A percentile compares a stretch with the other conserved stretches of the same genome.
Evolutionary conservation across 2,113 vertebrate species (phyloP).

Genomic region (Antechinus flavipes): DNA sequence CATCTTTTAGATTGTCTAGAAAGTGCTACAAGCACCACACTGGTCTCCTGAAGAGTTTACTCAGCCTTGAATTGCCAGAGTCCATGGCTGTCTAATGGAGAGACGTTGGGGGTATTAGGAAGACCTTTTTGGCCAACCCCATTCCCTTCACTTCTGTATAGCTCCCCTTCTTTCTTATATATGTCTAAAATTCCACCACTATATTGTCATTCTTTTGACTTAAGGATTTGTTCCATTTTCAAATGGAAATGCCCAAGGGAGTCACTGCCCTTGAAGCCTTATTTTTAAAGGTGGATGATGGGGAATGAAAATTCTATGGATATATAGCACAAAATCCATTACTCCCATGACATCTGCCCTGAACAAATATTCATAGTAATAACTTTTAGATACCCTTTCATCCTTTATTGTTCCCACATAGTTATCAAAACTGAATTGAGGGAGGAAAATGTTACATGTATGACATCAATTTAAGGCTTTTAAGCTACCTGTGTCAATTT

Average conservation of each 20-base stretch:
- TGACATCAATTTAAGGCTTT: background rate
- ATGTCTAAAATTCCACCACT: background rate
- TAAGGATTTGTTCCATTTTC: background rate
- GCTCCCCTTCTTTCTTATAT: background rate
- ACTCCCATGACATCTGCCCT: background rate
- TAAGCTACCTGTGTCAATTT: slow-evolving; percentile 17
- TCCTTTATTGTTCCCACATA: background rate
- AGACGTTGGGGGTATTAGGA: background rate
- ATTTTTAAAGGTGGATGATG: background rate
- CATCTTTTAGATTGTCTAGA: background rate
- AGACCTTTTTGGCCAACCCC: background rate
- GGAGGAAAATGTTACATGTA: background rate
- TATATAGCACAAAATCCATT: background rate
- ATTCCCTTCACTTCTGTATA: background rate
- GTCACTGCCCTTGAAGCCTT: background rate
- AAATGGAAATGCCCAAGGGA: background rate
- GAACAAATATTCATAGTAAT: background rate
- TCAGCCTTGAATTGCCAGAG: background rate
- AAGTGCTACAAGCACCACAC: background rate
- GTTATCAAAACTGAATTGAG: background rate
- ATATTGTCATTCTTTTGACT: background rate
- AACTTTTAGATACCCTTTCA: background rate
- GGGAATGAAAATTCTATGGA: background rate
- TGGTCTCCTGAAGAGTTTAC: background rate
- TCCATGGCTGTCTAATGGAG: background rate